Conservation (phyloP, 2,113 vertebrate genomes). For the Seriola aureovittata region DNA sequence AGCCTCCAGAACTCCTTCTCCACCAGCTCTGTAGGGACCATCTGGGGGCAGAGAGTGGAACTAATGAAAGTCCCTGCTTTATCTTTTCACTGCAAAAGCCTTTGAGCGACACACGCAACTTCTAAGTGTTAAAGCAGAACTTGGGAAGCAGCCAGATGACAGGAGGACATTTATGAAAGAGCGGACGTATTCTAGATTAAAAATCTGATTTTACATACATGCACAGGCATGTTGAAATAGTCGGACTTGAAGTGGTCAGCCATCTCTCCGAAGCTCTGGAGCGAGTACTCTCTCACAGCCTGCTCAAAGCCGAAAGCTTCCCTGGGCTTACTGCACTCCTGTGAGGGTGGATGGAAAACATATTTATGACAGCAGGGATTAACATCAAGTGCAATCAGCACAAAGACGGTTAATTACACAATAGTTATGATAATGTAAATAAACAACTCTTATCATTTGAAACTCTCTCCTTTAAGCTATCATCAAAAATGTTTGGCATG, state of each 20-base stretch:
- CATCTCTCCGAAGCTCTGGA: constrained; percentile 99
- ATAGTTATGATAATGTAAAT: neutral
- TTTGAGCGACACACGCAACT: neutral
- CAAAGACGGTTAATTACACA: neutral
- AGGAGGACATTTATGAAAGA: neutral
- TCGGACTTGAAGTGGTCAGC: constrained; percentile 99
- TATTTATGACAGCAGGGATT: neutral
- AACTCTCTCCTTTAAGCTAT: too few species aligned
- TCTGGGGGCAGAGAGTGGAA: constrained; percentile 79
- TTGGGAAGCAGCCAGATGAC: neutral
- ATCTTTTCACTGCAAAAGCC: neutral
- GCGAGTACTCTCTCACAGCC: constrained; percentile 94
- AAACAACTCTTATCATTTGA: neutral
- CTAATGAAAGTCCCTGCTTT: neutral
- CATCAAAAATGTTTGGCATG: neutral
- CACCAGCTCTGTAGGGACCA: constrained; percentile 98
- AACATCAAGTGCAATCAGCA: neutral
- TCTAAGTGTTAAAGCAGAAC: neutral
- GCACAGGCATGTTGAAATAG: constrained; percentile 99
- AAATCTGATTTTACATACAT: constrained; percentile 86
- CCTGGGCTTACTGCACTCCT: constrained; percentile 98
- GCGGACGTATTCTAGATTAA: neutral
- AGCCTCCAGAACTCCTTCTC: constrained; percentile 99
- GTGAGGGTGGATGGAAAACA: neutral
- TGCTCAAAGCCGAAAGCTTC: constrained; percentile 99